phyloP scores from a whole-genome alignment of 1,140 invertebrate genomes.

The Philaenus spumarius region DNA sequence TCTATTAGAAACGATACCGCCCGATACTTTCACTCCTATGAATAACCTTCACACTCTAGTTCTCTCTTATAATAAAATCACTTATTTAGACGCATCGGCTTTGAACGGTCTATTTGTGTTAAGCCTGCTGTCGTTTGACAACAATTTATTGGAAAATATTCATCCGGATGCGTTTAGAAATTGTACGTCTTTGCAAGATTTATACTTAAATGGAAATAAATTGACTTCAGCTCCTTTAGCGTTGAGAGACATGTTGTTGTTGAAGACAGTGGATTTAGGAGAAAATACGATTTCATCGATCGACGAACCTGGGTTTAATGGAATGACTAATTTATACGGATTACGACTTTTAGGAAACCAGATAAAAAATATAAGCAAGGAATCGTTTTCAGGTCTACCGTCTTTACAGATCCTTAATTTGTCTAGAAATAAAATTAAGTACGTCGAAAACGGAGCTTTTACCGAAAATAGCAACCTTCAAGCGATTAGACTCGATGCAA shows the following conservation, averaged over 20 bases:
- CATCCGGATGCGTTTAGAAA: constrained; percentile 76
- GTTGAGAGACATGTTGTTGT: constrained; percentile 62
- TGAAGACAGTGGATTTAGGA: constrained; percentile 72
- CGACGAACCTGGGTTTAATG: constrained; percentile 71
- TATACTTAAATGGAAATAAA: constrained; percentile 77
- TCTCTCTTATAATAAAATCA: constrained; percentile 71
- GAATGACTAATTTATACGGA: constrained; percentile 72
- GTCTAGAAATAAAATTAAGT: constrained; percentile 73
- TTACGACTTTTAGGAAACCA: constrained; percentile 81
- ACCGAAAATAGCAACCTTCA: constrained; percentile 70
- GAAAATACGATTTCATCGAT: constrained; percentile 71
- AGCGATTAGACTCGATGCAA: constrained; percentile 79
- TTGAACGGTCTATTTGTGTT: constrained; percentile 73
- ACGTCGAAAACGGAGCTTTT: constrained; percentile 76
- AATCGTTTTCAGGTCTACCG: constrained; percentile 71
- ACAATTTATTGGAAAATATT: constrained; percentile 66
- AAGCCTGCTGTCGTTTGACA: constrained; percentile 67
- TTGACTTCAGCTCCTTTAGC: constrained; percentile 65
- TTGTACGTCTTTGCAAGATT: constrained; percentile 66
- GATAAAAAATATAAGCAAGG: constrained; percentile 75
- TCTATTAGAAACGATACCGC: constrained; percentile 66
- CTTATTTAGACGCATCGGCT: constrained; percentile 64
- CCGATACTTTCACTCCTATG: constrained; percentile 72
- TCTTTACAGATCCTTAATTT: constrained; percentile 82
- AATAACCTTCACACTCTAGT: constrained; percentile 76